Evolutionary conservation across 2,797 vertebrate genomes (phyloP), one percentile per base, ranked within the genome.

Genomic region (Smutsia gigantea): DNA sequence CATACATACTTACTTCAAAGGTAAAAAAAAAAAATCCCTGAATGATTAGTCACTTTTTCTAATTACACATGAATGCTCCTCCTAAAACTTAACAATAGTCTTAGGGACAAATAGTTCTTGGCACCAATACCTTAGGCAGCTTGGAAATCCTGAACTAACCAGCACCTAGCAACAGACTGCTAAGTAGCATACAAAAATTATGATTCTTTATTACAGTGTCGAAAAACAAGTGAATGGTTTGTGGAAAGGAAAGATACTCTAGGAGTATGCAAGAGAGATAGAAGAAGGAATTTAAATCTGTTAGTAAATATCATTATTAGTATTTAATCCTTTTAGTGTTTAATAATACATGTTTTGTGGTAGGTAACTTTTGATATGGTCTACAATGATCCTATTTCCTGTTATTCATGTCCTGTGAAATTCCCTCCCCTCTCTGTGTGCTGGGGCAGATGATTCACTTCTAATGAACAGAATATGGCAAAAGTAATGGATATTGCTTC

Each of bases 1-100:
- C 37, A 51, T n/a, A 61, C 14, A 57, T 15, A 77, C 55, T 94
- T 78, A 79, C 75, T 97, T 92, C 19, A 46, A 94, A 89, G 21
- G 15, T 92, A 3, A 23, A 13, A 86, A 90, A 46, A 42, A 46
- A 39, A 84, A 89, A 55, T 61, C 5, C 11, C 53, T 87, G 13
- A 95, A 55, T 55, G 17, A 84, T 75, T 61, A 61, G n/a, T 86
- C 55, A 79, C 2, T 71, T 75, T 92, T 59, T 18, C 18, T 61
- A 66, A 84, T 72, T 79, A 55, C 10, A 64, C 25, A 31, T 12
- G 15, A 9, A 63, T 46, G 2, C 0, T 87, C 17, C 81, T 92
- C 18, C 83, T 74, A 42, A 55, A 74, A 86, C 3, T 25, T 42
- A n/a, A n/a, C 3, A 87, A 79, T 21, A 77, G 5, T 84, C 29